These are phyloP conservation scores for Abrostola tripartita DNA, from an alignment of 2,888 invertebrate genomes.

Conservation along the genomic window DNA sequence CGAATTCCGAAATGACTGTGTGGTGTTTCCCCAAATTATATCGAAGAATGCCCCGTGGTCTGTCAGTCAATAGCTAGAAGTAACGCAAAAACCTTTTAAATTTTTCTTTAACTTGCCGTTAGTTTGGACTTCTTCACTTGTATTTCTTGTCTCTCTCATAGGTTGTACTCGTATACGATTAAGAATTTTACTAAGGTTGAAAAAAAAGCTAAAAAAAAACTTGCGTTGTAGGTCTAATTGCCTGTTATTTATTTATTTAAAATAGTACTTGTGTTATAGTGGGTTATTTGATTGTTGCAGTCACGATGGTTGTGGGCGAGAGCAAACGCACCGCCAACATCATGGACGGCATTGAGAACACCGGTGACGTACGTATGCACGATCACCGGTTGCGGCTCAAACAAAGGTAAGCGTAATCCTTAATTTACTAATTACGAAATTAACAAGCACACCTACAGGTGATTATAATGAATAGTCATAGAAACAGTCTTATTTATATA, in stretches of 20 bases:
- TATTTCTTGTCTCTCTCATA: too few species aligned
- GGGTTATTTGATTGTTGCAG: slow-evolving; percentile 74
- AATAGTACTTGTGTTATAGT: slow-evolving; percentile 39
- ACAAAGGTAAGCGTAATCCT: slow-evolving; percentile 90
- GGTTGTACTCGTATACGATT: neutral
- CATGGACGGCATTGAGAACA: slow-evolving; percentile 97
- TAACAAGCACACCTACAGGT: neutral
- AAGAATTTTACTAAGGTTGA: too few species aligned
- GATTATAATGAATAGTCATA: neutral
- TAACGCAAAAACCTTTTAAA: slow-evolving; percentile 22
- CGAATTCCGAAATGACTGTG: slow-evolving; percentile 66
- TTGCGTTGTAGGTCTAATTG: neutral
- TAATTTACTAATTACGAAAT: slow-evolving; percentile 4
- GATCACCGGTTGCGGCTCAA: slow-evolving; percentile 96
- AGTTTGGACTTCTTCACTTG: too few species aligned
- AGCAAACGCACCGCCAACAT: slow-evolving; percentile 91
- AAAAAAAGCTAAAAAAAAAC: too few species aligned
- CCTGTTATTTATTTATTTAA: slow-evolving; percentile 15
- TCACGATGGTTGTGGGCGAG: slow-evolving; percentile 95
- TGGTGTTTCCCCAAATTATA: slow-evolving; percentile 73
- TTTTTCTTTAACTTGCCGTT: slow-evolving; percentile 15
- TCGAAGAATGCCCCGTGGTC: slow-evolving; percentile 52
- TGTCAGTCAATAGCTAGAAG: slow-evolving; percentile 37
- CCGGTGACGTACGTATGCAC: slow-evolving; percentile 95
- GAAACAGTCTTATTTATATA: slow-evolving; percentile 7